Evolutionary conservation across 2,888 invertebrate genomes (phyloP).

Genomic region (Argynnis bischoffii): DNA sequence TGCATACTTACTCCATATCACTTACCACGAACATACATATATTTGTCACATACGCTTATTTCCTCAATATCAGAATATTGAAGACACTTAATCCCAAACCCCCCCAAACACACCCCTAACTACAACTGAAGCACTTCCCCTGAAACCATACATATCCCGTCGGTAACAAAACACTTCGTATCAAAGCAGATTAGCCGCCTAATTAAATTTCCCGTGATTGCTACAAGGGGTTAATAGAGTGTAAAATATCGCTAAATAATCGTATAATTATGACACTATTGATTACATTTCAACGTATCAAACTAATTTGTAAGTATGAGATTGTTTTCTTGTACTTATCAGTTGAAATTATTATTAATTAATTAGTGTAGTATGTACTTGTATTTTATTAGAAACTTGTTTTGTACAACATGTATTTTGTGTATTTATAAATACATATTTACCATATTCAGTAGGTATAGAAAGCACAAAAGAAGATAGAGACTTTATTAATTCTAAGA

Average conservation of each 20-base stretch:
- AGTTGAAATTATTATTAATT: no score
- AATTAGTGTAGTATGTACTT: no score
- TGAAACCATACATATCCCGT: constrained; percentile 68
- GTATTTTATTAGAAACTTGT: no score
- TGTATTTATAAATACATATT: no score
- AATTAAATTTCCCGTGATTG: constrained; percentile 80
- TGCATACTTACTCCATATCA: constrained; percentile 30
- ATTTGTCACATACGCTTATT: constrained; percentile 1
- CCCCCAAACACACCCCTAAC: constrained; percentile 40
- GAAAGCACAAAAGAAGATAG: no score
- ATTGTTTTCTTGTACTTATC: no score
- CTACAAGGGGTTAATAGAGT: constrained; percentile 66
- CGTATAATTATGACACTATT: constrained; percentile 7
- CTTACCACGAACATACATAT: constrained; percentile 31
- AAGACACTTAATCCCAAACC: constrained; percentile 21
- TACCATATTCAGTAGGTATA: no score
- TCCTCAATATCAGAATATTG: constrained; percentile 29
- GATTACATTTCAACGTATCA: not conserved
- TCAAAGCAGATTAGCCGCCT: constrained; percentile 75
- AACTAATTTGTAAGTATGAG: not conserved
- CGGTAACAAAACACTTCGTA: constrained; percentile 70
- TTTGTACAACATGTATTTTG: no score
- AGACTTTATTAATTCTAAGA: no score
- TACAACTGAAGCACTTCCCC: constrained; percentile 69
- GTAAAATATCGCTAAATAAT: constrained; percentile 52